These are phyloP conservation scores for Ferrisia virgata DNA, from an alignment of 2,888 invertebrate genomes.

Conservation along the genomic window DNA sequence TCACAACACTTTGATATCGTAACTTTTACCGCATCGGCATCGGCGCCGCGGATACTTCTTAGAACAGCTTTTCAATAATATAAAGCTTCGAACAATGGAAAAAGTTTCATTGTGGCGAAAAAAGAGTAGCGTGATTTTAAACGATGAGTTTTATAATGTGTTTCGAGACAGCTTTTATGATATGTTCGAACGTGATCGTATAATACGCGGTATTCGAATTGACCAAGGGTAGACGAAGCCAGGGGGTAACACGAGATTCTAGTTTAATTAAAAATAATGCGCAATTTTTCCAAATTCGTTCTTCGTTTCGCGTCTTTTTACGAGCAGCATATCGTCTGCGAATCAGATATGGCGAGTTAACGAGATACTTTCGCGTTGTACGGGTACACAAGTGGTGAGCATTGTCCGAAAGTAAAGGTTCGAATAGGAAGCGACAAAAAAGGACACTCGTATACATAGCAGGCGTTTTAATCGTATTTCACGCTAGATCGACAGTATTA, in stretches of 20 bases:
- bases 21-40: neutral
- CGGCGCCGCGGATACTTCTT: neutral
- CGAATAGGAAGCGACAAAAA: no score
- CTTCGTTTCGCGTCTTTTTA: neutral
- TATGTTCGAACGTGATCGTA: constrained; percentile 1
- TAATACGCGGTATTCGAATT: neutral
- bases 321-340: neutral
- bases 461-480: neutral
- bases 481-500: neutral
- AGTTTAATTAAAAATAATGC: neutral
- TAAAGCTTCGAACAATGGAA: neutral
- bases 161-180: constrained; percentile 4
- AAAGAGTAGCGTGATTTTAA: neutral
- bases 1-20: no score
- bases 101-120: constrained; percentile 3
- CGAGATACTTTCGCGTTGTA: neutral
- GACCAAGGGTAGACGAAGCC: neutral
- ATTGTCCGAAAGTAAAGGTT: neutral
- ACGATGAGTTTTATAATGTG: neutral
- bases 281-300: neutral
- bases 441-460: no score
- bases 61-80: constrained; percentile 2
- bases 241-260: neutral
- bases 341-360: neutral
- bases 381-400: no score